phyloP scores from a whole-genome alignment of 1,140 invertebrate species.

The Drosophila ercepeae region DNA sequence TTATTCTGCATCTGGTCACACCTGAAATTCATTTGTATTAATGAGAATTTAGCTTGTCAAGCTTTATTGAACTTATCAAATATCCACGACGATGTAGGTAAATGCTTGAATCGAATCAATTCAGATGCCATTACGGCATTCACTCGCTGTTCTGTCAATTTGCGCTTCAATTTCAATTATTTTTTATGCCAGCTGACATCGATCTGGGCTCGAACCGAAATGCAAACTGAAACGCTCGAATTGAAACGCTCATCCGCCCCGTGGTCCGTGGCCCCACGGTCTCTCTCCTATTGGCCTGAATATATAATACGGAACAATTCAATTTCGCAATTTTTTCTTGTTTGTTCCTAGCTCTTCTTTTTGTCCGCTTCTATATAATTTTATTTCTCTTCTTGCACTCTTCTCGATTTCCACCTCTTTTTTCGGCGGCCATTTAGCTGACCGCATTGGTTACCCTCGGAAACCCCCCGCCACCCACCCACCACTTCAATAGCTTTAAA shows the following conservation, averaged over 20 bases:
- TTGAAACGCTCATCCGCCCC: background rate
- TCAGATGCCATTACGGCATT: slow-evolving; percentile 25
- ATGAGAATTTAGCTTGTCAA: background rate
- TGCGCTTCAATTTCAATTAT: slow-evolving; percentile 42
- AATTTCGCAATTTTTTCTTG: slow-evolving; percentile 45
- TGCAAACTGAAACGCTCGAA: slow-evolving; percentile 14
- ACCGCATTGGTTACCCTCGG: slow-evolving; percentile 42
- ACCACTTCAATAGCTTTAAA: slow-evolving; percentile 51
- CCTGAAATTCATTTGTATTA: background rate
- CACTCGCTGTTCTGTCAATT: slow-evolving; percentile 39
- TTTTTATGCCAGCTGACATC: slow-evolving; percentile 33
- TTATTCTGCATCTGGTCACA: background rate
- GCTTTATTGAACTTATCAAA: slow-evolving; percentile 32
- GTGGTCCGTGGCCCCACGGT: background rate
- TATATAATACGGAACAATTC: slow-evolving; percentile 51
- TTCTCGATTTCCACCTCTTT: slow-evolving; percentile 19
- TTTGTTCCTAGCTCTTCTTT: slow-evolving; percentile 26
- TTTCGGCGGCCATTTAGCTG: slow-evolving; percentile 60
- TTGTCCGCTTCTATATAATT: slow-evolving; percentile 42
- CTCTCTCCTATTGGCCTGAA: slow-evolving; percentile 16
- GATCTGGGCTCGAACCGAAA: slow-evolving; percentile 16
- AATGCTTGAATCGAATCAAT: slow-evolving; percentile 12
- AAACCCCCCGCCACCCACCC: background rate
- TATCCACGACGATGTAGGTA: background rate
- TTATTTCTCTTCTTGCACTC: slow-evolving; percentile 38